A percentile compares a stretch with the other conserved stretches of the same genome.
phyloP scores from a whole-genome alignment of 2,797 vertebrate species.

The Aplochiton taeniatus region DNA sequence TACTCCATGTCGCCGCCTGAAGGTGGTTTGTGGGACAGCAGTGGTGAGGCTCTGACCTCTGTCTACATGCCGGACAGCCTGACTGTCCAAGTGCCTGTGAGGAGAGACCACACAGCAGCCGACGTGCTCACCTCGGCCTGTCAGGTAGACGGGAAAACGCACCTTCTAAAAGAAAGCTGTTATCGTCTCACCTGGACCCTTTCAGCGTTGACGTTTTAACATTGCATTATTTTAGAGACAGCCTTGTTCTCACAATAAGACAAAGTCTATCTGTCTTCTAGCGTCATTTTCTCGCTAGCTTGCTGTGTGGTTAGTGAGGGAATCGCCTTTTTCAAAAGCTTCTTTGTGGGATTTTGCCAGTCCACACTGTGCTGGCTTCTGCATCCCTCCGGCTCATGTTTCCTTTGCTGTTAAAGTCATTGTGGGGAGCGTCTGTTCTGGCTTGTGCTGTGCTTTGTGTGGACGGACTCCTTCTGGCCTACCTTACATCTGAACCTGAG shows the following conservation, averaged over 20 bases:
- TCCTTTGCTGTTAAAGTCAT: slow-evolving; percentile 10
- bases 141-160: slow-evolving; percentile 76
- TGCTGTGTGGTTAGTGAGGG: no score
- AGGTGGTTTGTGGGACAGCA: slow-evolving; percentile 71
- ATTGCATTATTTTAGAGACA: no score
- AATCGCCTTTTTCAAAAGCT: background rate
- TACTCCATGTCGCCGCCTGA: slow-evolving; percentile 80
- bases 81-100: slow-evolving; percentile 78
- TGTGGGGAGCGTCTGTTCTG: slow-evolving; percentile 19
- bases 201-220: no score
- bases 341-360: background rate
- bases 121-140: slow-evolving; percentile 84
- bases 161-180: background rate
- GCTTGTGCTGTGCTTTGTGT: background rate
- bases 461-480: no score
- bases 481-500: background rate
- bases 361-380: background rate
- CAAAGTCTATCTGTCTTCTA: no score
- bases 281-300: no score
- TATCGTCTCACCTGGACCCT: background rate
- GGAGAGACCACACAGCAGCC: slow-evolving; percentile 80
- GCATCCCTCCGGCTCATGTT: background rate
- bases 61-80: slow-evolving; percentile 82
- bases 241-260: no score
- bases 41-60: slow-evolving; percentile 68